Evolutionary conservation across 2,113 vertebrate species (phyloP), one percentile per base, ranked within the genome.

Genomic region (Oostethus manadensis): DNA sequence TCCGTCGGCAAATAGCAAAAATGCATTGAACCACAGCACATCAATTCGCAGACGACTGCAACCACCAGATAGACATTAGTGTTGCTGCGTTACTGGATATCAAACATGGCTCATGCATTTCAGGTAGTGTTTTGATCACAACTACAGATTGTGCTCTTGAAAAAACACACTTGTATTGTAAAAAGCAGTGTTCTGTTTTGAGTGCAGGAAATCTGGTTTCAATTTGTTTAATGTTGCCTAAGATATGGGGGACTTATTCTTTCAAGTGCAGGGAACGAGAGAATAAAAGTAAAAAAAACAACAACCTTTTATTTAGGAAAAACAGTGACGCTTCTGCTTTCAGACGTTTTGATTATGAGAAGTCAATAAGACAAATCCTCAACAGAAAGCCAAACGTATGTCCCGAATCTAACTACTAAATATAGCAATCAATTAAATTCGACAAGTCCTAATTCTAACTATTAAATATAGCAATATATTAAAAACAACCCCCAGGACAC

Each of bases 161-260:
- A 74, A 71, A 74, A 71, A 68, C 55, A 51, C 7, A 26, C 68
- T 71, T 64, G 56, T 45, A 67, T 71, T 64, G 58, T 45, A 70
- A 72, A 66, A 67, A 58, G 42, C 35, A 0, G 53, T 69, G 55
- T 64, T 69, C 70, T 45, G 35, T 63, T 73, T 62, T 4, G 10
- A 1, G 0, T 68, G 72, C 72, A 80, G 76, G 68, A 82, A 84
- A 79, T 78, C 82, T 84, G 82, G 70, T 75, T 84, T 83, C 78
- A 75, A 77, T 83, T 81, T 78, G 76, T 81, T 79, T 77, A 77
- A 80, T 84, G 73, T 79, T 51, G 55, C 73, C 56, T 76, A 68
- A 77, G 76, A 81, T 81, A 75, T 47, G 70, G 61, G 56, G 79
- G 59, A 80, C 77, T 81, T 71, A 72, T 74, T 86, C 64, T 44